Conservation (phyloP, 2,113 vertebrate species). For the Dipodomys ordii region DNA sequence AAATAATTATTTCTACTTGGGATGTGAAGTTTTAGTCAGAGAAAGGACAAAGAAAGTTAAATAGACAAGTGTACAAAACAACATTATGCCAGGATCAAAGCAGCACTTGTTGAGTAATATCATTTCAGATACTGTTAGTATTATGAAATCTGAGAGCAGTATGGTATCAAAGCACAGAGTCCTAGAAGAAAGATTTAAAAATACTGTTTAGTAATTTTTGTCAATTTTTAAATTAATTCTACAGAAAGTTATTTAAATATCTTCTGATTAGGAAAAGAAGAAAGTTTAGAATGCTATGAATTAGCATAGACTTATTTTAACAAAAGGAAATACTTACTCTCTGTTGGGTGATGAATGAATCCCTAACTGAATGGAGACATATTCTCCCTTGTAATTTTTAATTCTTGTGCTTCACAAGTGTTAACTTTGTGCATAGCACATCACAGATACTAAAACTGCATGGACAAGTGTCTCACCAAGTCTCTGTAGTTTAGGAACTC, state of each 20-base stretch:
- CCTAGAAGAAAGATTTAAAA: background rate
- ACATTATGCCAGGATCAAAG: too few species aligned
- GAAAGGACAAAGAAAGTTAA: background rate
- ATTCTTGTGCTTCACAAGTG: background rate
- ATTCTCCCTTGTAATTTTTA: background rate
- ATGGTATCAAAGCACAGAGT: background rate
- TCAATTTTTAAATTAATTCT: background rate
- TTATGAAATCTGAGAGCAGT: background rate
- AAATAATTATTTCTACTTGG: slow-evolving; percentile 13
- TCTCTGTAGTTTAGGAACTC: background rate
- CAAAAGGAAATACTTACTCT: background rate
- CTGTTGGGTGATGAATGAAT: background rate
- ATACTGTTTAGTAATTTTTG: background rate
- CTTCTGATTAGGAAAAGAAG: background rate
- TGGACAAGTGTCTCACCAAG: background rate
- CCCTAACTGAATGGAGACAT: background rate
- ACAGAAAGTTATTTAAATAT: background rate
- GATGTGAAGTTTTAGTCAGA: background rate
- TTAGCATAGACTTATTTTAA: background rate
- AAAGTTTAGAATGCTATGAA: background rate
- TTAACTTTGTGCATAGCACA: background rate
- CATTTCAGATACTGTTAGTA: background rate
- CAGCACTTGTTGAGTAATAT: background rate
- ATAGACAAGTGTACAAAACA: background rate
- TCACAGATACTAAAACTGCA: too few species aligned